Evolutionary conservation across 2,888 invertebrate species (phyloP).

Genomic region (Ashinkailepas kermadecensis): DNA sequence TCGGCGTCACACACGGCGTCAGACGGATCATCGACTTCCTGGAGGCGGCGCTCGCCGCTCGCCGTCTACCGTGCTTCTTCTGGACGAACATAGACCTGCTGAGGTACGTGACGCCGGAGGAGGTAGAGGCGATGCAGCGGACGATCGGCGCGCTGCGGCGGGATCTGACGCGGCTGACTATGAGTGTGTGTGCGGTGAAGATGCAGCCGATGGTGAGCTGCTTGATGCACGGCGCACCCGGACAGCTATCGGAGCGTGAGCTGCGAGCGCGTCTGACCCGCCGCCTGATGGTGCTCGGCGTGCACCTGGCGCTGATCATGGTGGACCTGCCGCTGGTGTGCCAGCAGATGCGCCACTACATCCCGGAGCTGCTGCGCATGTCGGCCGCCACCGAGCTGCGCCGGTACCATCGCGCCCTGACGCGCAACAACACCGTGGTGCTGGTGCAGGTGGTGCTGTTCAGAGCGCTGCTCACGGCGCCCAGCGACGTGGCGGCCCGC

Average conservation of each 20-base stretch:
- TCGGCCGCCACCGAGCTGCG: neutral
- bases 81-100: neutral
- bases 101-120: neutral
- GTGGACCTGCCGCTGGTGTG: neutral
- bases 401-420: neutral
- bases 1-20: neutral
- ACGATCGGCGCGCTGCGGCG: neutral
- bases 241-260: neutral
- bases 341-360: neutral
- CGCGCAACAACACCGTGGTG: neutral
- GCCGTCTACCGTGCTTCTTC: neutral
- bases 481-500: neutral
- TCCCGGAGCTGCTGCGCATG: neutral
- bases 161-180: neutral
- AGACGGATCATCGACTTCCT: neutral
- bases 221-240: neutral
- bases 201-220: neutral
- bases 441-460: neutral
- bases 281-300: neutral
- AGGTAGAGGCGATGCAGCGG: neutral
- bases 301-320: neutral
- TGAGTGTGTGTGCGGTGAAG: neutral
- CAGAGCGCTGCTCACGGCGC: neutral
- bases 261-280: neutral
- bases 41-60: neutral